Conservation (phyloP, 2,888 invertebrate species). For the Stenichneumon culpator region DNA sequence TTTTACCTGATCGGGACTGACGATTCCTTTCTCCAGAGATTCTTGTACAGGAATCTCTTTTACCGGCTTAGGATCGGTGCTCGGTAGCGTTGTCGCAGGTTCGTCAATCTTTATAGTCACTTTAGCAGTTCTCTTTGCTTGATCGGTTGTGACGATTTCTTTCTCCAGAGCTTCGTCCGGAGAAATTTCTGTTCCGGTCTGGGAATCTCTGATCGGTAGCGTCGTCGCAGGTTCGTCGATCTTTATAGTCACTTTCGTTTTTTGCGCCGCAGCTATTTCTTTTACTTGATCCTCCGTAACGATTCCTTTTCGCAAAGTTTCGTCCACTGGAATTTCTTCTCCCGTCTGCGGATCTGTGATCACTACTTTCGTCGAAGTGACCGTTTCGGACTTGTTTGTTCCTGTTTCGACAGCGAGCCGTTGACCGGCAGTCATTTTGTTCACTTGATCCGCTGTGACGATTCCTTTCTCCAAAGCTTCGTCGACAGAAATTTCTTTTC, state of each 20-base stretch:
- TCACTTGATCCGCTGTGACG: slow-evolving; percentile 83
- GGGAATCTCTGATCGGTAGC: not conserved
- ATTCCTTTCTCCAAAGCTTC: slow-evolving; percentile 88
- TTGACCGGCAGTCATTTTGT: not conserved
- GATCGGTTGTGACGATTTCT: not conserved
- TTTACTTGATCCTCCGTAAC: not conserved
- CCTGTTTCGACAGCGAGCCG: not conserved
- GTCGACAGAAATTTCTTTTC: slow-evolving; percentile 87
- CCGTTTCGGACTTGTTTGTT: not conserved
- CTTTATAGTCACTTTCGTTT: slow-evolving; percentile 21
- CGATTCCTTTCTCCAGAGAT: not conserved
- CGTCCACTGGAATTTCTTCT: slow-evolving; percentile 9
- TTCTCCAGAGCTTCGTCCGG: not conserved
- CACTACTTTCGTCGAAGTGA: not conserved
- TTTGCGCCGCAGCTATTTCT: not conserved
- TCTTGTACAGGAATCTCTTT: not conserved
- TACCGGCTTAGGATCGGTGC: not conserved
- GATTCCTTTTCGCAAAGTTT: not conserved
- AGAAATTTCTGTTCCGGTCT: not conserved
- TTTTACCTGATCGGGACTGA: not conserved
- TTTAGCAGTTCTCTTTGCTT: not conserved
- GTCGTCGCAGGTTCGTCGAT: slow-evolving; percentile 38
- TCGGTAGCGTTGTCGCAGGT: slow-evolving; percentile 15
- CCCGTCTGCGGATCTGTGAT: not conserved
- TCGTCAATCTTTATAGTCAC: slow-evolving; percentile 45